These are phyloP conservation scores for Phaetusa simplex DNA, from an alignment of 2,113 vertebrate species.

Conservation along the genomic window DNA sequence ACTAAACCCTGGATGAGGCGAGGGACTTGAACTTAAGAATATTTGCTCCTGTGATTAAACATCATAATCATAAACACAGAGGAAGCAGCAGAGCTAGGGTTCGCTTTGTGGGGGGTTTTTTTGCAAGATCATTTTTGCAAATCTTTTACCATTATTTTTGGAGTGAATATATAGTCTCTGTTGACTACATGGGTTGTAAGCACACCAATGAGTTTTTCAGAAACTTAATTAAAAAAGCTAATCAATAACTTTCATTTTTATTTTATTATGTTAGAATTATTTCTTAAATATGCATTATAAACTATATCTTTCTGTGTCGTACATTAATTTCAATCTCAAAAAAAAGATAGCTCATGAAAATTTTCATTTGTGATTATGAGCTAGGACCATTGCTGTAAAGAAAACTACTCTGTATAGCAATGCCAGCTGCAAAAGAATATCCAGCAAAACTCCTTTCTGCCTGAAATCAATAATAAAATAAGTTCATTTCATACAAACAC, in stretches of 20 bases:
- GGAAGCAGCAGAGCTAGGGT: neutral
- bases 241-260: neutral
- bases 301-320: neutral
- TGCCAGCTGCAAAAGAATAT: neutral
- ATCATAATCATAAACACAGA: neutral
- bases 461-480: slow-evolving; percentile 70
- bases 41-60: neutral
- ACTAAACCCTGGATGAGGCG: neutral
- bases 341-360: neutral
- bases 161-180: neutral
- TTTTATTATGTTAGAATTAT: neutral
- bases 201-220: neutral
- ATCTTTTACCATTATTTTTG: neutral
- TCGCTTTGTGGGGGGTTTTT: neutral
- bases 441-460: slow-evolving; percentile 21
- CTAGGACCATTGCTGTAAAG: neutral
- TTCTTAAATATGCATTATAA: neutral
- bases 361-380: slow-evolving; percentile 16
- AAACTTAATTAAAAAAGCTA: neutral
- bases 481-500: slow-evolving; percentile 72
- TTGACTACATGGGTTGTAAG: neutral
- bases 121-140: neutral
- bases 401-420: neutral
- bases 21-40: neutral
- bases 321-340: neutral